Evolutionary conservation across 2,888 invertebrate genomes (phyloP), one percentile per base, ranked within the genome.

Genomic region (Drosophila diplacantha): DNA sequence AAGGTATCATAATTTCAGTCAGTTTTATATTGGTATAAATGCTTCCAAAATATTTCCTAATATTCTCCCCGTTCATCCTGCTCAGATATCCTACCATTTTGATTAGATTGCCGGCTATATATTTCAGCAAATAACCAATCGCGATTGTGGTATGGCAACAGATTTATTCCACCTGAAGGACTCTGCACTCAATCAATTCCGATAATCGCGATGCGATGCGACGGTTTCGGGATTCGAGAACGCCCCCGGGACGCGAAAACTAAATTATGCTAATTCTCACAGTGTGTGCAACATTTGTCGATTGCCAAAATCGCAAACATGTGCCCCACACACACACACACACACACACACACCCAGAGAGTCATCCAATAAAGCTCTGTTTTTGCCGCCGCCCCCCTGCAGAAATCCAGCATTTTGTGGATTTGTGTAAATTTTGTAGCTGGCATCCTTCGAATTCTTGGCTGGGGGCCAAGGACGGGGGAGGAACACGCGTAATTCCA

Each of bases 401-500:
- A 12, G 12, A 26, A 29, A 43, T 43, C n/a, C 59, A 18, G 24
- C 11, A 44, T 37, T 58, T 60, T 59, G 78, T 59, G 65, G 65
- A 53, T 52, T 34, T 54, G 50, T 56, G 34, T 34, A 58, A 72
- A 60, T 53, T 68, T 39, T 68, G 26, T 37, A 16, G 49, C 29
- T 22, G 22, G 20, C 18, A 31, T 38, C 34, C 51, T 52, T 38
- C 47, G 57, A 44, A 26, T 53, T 39, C 39, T 43, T 64, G 72
- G 59, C 59, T 66, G 56, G 41, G 67, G 62, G 65, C 58, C 74
- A 66, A 56, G 68, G 60, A 35, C 52, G 64, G 12, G 4, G 38
- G 51, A 57, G n/a, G 52, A 59, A 38, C 68, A 69, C 80, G 79
- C 84, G 77, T 74, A 71, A 84, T 80, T 80, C 84, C 81, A 80